Evolutionary conservation across 1,140 invertebrate genomes (phyloP), one percentile per base, ranked within the genome.

Genomic region (Thalassaphorura encarpata): DNA sequence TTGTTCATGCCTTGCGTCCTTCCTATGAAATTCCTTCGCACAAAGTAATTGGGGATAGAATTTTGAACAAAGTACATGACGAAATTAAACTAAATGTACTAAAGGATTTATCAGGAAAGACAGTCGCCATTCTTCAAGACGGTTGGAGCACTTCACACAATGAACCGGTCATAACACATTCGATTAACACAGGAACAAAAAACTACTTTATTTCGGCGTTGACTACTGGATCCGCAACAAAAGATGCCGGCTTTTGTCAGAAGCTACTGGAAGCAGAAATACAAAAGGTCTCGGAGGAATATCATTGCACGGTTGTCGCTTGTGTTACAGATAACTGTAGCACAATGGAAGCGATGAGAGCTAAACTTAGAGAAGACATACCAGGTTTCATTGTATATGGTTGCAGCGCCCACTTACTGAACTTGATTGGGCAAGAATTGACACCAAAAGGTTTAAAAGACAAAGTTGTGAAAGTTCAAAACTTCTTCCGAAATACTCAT

Each of bases 401-500:
- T 21, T 56, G 54, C 26, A 26, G 56, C 41, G 13, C 50, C 26
- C 49, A 56, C 33, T 19, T 48, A 16, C 24, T 61, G 5, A 53
- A 56, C 51, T n/a, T 50, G 21, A 18, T 61, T 15, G 50, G 54
- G 1, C 15, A 54, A 43, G 51, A 56, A 13, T 26, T 53, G 3
- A 41, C 43, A 0, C 43, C 49, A 0, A 16, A 40, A 27, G 26
- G 31, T 4, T 23, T 54, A 11, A 33, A 46, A 19, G 15, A 41
- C 4, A 54, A 57, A 3, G 24, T 61, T 8, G 5, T 26, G 16
- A 16, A 36, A 0, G 40, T 57, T 1, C 54, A 56, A 23, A 43
- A 16, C 26, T 61, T 42, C 27, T 61, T 57, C 50, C 18, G 51
- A 16, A 33, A 41, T 31, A 54, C 56, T 45, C 39, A 61, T 29